Evolutionary conservation across 2,888 invertebrate genomes (phyloP).

Genomic region (Erebia aethiops): DNA sequence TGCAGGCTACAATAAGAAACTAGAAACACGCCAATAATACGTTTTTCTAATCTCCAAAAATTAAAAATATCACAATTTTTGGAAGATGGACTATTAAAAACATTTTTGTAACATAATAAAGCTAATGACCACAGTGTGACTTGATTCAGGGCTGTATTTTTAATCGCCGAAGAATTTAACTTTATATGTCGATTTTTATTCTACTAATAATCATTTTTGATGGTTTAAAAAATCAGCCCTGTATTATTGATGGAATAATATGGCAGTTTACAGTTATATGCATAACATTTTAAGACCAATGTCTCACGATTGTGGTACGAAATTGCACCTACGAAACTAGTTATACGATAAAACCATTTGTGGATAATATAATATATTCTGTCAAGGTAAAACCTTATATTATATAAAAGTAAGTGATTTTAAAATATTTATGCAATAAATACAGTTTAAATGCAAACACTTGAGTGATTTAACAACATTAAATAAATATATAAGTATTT

Average conservation of each 20-base stretch:
- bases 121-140: too few relatives aligned
- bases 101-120: background rate
- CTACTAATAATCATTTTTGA: too few relatives aligned
- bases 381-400: background rate
- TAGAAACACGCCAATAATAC: background rate
- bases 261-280: too few relatives aligned
- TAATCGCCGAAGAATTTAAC: too few relatives aligned
- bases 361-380: background rate
- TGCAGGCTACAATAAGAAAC: background rate
- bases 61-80: conserved; percentile 7
- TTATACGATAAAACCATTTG: background rate
- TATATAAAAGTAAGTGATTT: background rate
- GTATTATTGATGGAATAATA: too few relatives aligned
- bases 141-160: too few relatives aligned
- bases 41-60: background rate
- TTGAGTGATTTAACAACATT: background rate
- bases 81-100: background rate
- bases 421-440: background rate
- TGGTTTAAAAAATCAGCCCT: too few relatives aligned
- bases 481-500: background rate
- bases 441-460: conserved; percentile 10
- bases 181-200: too few relatives aligned
- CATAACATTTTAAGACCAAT: too few relatives aligned
- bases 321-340: background rate
- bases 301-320: background rate